Evolutionary conservation across 2,888 invertebrate genomes (phyloP), one percentile per base, ranked within the genome.

Genomic region (Megastigmus dorsalis): DNA sequence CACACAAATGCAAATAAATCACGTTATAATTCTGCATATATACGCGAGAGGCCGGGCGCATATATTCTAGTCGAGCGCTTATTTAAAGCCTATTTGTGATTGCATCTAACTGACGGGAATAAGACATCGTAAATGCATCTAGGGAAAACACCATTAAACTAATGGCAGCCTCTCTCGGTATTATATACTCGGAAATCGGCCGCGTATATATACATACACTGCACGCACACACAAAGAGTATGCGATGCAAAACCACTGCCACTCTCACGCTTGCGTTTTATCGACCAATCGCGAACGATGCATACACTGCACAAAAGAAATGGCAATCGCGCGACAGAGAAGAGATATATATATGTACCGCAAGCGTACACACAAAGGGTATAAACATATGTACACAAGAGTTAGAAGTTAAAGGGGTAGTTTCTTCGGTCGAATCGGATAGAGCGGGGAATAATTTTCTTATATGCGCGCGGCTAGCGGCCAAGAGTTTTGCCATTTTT

Each of bases 41-140:
- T 28, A 30, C 9, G 38, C 28, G 45, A 65, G 15, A 65, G 41
- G 38, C 38, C n/a, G n/a, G n/a, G n/a, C n/a, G n/a, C n/a, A n/a
- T n/a, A n/a, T n/a, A 13, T 28, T 23, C 9, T 26, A 38, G 45
- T 57, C 15, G 57, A 30, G 38, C 38, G 41, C 57, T 57, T 57
- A 71, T 71, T 65, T 71, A 65, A 65, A 71, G 63, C 63, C 63
- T 48, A 55, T 63, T 71, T 63, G 71, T 71, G 63, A 71, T 71
- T 71, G 71, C 55, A 57, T 55, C 55, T 30, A 48, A 63, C 55
- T 13, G 43, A 59, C 15, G 26, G 26, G 36, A 66, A 72, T 52
- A 66, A 72, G 60, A 66, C 36, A 62, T 70, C 63, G 60, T 60
- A 66, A 72, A 72, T 66, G 52, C 15, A 52, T 9, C 57, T n/a